A percentile compares a stretch with the other conserved stretches of the same genome.
These are phyloP conservation scores for Anguilla megastoma DNA, from an alignment of 2,797 vertebrate species.

Conservation along the genomic window DNA sequence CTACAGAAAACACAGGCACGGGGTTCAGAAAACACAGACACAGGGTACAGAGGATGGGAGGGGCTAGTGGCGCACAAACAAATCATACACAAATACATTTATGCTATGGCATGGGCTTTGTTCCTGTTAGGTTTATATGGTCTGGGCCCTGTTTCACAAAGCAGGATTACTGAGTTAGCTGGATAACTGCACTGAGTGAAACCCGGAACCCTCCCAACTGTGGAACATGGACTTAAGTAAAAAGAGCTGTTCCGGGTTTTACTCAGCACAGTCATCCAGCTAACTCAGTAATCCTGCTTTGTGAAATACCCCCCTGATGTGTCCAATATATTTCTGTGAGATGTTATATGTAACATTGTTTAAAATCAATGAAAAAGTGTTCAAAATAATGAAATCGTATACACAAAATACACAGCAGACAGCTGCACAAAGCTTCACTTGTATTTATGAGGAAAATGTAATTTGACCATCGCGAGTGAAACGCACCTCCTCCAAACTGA, in stretches of 20 bases:
- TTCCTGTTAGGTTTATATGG: not conserved
- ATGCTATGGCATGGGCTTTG: not conserved
- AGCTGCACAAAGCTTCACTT: not conserved
- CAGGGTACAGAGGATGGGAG: not conserved
- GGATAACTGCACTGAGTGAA: too few relatives aligned
- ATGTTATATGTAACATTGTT: not conserved
- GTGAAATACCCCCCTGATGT: not conserved
- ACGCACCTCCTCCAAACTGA: conserved; percentile 94
- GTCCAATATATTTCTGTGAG: not conserved
- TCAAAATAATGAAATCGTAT: not conserved
- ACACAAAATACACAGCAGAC: not conserved
- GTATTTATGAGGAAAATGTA: not conserved
- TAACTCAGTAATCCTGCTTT: too few relatives aligned
- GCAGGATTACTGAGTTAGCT: too few relatives aligned
- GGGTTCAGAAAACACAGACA: not conserved
- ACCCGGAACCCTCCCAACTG: too few relatives aligned
- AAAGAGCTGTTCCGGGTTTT: too few relatives aligned
- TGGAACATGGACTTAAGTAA: too few relatives aligned
- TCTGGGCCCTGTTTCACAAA: too few relatives aligned
- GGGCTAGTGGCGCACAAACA: not conserved
- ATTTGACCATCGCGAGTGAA: not conserved
- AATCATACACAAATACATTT: not conserved
- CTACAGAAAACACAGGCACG: conserved; percentile 60
- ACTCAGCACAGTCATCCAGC: too few relatives aligned
- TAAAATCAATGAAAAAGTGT: not conserved